Evolutionary conservation across 2,113 vertebrate genomes (phyloP).

Genomic region (Apteryx mantelli): DNA sequence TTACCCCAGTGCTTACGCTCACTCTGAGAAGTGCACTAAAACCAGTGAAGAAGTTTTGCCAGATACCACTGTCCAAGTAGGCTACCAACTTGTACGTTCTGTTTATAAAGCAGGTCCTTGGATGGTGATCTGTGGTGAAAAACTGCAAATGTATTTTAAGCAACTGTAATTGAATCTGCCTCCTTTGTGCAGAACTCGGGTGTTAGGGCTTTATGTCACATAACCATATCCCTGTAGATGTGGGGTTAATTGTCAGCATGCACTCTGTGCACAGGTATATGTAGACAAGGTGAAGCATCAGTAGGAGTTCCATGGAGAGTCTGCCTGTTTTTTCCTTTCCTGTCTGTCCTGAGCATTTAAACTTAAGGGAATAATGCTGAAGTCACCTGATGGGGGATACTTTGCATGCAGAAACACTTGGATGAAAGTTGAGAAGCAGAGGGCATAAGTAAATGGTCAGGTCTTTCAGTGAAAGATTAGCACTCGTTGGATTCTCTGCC

Average conservation of each 20-base stretch:
- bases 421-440: not conserved
- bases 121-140: not conserved
- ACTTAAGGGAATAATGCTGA: too few relatives aligned
- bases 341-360: too few relatives aligned
- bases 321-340: too few relatives aligned
- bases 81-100: not conserved
- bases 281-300: too few relatives aligned
- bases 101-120: not conserved
- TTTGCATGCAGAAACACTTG: too few relatives aligned
- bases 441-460: not conserved
- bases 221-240: not conserved
- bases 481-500: not conserved
- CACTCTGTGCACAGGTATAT: too few relatives aligned
- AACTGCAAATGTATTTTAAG: not conserved
- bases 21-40: not conserved
- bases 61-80: not conserved
- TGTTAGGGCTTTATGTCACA: not conserved
- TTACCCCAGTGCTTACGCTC: not conserved
- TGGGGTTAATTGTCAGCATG: not conserved
- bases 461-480: not conserved
- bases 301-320: too few relatives aligned
- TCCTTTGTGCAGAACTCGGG: not conserved
- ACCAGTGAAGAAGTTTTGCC: not conserved
- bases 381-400: too few relatives aligned
- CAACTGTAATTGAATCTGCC: not conserved